Conservation (phyloP, 1,140 invertebrate genomes). For the Cotesia chilonis region DNA sequence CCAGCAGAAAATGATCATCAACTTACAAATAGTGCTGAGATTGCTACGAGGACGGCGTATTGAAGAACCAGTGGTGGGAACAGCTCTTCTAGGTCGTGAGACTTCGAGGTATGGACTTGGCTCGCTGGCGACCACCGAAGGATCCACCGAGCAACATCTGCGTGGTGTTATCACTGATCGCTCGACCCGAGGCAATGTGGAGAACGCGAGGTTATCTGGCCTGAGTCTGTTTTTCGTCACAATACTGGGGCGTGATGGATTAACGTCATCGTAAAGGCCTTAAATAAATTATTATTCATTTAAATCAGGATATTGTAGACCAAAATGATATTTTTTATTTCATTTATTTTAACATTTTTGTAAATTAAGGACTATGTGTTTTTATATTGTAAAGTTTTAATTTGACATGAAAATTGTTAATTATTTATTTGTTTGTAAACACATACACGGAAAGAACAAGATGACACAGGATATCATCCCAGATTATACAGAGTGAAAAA, state of each 20-base stretch:
- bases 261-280: slow-evolving; percentile 23
- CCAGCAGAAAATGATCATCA: slow-evolving; percentile 9
- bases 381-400: too few species aligned
- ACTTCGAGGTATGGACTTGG: slow-evolving; percentile 50
- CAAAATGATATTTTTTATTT: too few species aligned
- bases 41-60: slow-evolving; percentile 47
- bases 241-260: neutral
- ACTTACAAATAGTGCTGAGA: slow-evolving; percentile 49
- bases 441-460: too few species aligned
- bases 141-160: slow-evolving; percentile 53
- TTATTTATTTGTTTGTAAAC: too few species aligned
- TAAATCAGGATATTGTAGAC: too few species aligned
- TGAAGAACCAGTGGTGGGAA: slow-evolving; percentile 22
- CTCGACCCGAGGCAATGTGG: slow-evolving; percentile 21
- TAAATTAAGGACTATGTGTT: too few species aligned
- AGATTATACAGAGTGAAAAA: too few species aligned
- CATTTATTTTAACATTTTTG: too few species aligned
- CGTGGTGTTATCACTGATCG: slow-evolving; percentile 41
- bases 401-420: too few species aligned
- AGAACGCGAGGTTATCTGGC: neutral
- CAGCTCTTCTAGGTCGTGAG: slow-evolving; percentile 45
- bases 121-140: slow-evolving; percentile 39
- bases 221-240: neutral
- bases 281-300: slow-evolving; percentile 11
- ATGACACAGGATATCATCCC: too few species aligned